Evolutionary conservation across 2,888 invertebrate species (phyloP), one percentile per base, ranked within the genome.

Genomic region (Tenthredo amoena): DNA sequence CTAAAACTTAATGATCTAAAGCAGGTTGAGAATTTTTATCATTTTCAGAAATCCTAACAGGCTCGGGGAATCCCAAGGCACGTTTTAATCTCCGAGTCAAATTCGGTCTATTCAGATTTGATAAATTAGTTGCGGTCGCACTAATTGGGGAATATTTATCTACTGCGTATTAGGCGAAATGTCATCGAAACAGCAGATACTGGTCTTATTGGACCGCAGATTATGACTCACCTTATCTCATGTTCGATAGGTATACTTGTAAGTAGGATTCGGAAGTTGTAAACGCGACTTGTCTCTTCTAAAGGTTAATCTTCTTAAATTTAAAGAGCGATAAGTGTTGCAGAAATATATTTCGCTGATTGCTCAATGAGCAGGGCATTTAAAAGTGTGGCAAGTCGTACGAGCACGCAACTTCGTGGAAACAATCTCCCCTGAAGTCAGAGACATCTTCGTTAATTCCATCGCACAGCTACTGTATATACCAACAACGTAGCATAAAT

Each of bases 401-500:
- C 3, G n/a, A 7, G 40, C 74, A 74, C 43, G n/a, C 74, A 21
- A 43, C 21, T 74, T 74, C 43, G 40, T 43, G 74, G 74, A 74
- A 74, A 74, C 43, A 74, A 74, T 74, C 74, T 74, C 9, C 74
- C 43, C 43, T 74, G 40, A 43, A 40, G 43, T 43, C 43, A 26
- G 21, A n/a, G 40, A 40, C 26, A 15, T 74, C 74, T 74, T 74
- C 21, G 47, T 43, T 74, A 21, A 43, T 74, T 43, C 31, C 12
- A 40, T 43, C n/a, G 74, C 21, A 2, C 2, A 6, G 55, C 55
- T 7, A n/a, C n/a, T 18, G 15, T 68, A 1, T 72, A n/a, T 18
- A n/a, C 37, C n/a, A 37, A 37, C 71, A 21, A 72, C 71, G 37
- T 40, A 21, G 6, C 31, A 21, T 43, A 26, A 74, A 47, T 76